Base-by-base conservation (phyloP, 2,888 invertebrate genomes). In the Drosophila lacicola region DNA sequence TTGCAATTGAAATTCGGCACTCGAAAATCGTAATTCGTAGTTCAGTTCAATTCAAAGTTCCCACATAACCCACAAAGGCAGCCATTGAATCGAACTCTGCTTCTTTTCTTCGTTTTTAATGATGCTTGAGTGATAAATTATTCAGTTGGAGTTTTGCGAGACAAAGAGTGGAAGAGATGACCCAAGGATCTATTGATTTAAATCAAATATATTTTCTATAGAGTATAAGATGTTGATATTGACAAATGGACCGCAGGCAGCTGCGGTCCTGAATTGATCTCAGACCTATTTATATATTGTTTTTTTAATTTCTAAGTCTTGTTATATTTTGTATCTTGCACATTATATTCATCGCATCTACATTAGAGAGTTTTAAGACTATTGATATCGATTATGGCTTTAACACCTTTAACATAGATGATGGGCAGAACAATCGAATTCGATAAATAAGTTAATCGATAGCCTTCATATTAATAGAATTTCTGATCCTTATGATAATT, bases 61-160 rank as follows among this genome's bases (percentile, higher is more conserved):
- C 78, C 82, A 82, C 80, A 80, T 72, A 46, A n/a, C 17, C 6
- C 42, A 46, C 70, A 65, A 29, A 29, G 29, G 29, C 29, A 8
- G 8, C 29, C 29, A 17, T n/a, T 2, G 13, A 73, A 80, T 73
- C 63, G 73, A 72, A 51, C 46, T 50, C 56, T 55, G 41, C 56
- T 17, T 60, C 41, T 45, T 51, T 69, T 57, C 45, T 58, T 57
- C 39, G 61, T 71, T 56, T 64, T 71, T 70, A 80, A 80, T 82
- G 80, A 82, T 49, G 60, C 54, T 36, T 57, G 17, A 58, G 58
- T 79, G 83, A 86, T 83, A 74, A 83, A 86, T 83, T 49, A 65
- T 58, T 50, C 11, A 49, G 9, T 6, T 63, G 10, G 14, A 34
- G 13, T 46, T 42, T 33, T 41, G 14, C 4, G 39, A 14, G 3